Evolutionary conservation across 2,888 invertebrate genomes (phyloP).

Genomic region (Monochamus alternatus): DNA sequence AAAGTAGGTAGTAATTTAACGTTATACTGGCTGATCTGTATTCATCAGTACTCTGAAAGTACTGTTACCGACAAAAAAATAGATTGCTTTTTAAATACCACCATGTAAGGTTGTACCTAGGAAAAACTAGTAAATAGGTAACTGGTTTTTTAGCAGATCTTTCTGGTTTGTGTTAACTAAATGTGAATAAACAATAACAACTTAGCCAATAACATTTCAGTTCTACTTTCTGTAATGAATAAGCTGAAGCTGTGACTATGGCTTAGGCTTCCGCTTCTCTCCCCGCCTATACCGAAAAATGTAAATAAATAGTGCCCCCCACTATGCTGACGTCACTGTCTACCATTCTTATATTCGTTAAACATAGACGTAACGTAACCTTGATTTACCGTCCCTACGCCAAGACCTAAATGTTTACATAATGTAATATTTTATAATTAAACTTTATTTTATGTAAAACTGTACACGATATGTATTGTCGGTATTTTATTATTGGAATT

Average conservation of each 20-base stretch:
- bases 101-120: neutral
- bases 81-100: neutral
- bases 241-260: neutral
- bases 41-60: no score
- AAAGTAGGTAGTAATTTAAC: no score
- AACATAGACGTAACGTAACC: constrained; percentile 60
- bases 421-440: constrained; percentile 9
- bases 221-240: neutral
- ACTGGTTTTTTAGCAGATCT: neutral
- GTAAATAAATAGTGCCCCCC: constrained; percentile 61
- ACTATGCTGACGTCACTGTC: constrained; percentile 43
- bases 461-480: neutral
- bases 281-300: constrained; percentile 47
- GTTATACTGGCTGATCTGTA: no score
- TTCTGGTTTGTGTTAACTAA: neutral
- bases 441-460: neutral
- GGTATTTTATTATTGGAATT: neutral
- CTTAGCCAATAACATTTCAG: neutral
- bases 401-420: constrained; percentile 41
- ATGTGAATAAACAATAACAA: constrained; percentile 12
- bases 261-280: constrained; percentile 19
- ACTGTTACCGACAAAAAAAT: neutral
- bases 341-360: constrained; percentile 34
- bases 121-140: neutral
- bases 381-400: constrained; percentile 63